These are phyloP conservation scores for Strix aluco DNA, from an alignment of 2,113 vertebrate genomes.

Conservation along the genomic window DNA sequence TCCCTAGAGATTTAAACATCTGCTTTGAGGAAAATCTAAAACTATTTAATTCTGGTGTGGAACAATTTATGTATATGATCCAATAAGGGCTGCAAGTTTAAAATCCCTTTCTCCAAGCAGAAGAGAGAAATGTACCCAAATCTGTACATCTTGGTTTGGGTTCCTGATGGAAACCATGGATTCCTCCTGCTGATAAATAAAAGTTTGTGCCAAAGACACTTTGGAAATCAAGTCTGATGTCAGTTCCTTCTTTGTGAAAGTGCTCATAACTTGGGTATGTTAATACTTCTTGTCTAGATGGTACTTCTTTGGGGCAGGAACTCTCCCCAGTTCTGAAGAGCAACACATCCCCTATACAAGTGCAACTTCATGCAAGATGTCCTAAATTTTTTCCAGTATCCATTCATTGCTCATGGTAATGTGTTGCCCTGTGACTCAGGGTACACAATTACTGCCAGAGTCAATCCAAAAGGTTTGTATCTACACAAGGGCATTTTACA, in stretches of 20 bases:
- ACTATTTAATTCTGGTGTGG: background rate
- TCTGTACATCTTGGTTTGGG: background rate
- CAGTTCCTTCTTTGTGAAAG: background rate
- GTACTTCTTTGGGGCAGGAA: background rate
- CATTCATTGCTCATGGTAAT: background rate
- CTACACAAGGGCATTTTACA: background rate
- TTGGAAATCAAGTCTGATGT: background rate
- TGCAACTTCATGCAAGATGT: background rate
- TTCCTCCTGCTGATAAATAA: background rate
- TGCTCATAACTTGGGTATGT: accelerated
- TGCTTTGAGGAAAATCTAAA: background rate
- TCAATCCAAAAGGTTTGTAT: background rate
- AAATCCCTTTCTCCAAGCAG: background rate
- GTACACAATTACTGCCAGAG: background rate
- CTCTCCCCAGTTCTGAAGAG: background rate
- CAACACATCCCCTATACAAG: background rate
- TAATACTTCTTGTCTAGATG: background rate
- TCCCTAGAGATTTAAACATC: background rate
- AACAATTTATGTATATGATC: background rate
- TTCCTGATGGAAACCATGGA: background rate
- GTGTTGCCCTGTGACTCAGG: background rate
- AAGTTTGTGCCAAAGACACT: background rate
- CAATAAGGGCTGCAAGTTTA: background rate
- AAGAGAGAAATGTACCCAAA: background rate
- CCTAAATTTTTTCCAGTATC: background rate